Conservation (phyloP, 2,797 vertebrate genomes). For the Myotis findleyi region DNA sequence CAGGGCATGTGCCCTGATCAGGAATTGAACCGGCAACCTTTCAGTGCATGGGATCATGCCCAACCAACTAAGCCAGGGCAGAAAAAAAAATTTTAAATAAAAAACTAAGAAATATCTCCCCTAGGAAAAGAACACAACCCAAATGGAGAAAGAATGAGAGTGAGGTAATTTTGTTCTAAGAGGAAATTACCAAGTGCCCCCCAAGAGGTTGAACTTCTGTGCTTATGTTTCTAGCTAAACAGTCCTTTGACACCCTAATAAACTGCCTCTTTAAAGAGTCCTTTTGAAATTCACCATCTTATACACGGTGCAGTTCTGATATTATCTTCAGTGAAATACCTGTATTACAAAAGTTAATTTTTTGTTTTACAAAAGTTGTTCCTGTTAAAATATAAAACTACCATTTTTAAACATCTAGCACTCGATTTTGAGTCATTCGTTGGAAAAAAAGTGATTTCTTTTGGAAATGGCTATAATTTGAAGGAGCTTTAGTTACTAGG, state of each 20-base stretch:
- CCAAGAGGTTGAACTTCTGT: background rate
- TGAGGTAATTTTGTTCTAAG: slow-evolving; percentile 26
- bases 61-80: background rate
- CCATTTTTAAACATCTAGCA: background rate
- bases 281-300: background rate
- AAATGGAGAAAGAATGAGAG: background rate
- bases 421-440: background rate
- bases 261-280: background rate
- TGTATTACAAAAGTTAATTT: background rate
- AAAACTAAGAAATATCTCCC: background rate
- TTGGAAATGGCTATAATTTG: slow-evolving; percentile 7
- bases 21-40: background rate
- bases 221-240: background rate
- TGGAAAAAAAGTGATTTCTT: slow-evolving; percentile 60
- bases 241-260: background rate
- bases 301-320: accelerated
- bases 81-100: background rate
- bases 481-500: slow-evolving; percentile 43
- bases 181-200: background rate
- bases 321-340: background rate
- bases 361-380: background rate
- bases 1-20: background rate
- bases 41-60: background rate
- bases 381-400: background rate
- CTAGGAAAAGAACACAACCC: background rate